Conservation (phyloP, 2,888 invertebrate species). For the Drosophila prostipennis region DNA sequence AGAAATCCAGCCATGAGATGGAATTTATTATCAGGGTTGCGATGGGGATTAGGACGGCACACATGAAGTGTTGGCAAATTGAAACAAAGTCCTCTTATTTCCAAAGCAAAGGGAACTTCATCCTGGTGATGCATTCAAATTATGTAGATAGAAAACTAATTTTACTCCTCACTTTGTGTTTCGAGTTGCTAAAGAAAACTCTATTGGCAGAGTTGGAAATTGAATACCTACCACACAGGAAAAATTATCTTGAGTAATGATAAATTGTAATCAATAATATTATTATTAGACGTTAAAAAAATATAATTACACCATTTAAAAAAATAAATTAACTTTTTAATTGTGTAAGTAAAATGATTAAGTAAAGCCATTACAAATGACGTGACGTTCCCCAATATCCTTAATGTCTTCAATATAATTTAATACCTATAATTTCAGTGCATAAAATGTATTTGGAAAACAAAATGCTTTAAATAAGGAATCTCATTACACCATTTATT, state of each 20-base stretch:
- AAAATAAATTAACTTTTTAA: too few relatives aligned
- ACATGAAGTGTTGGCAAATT: conserved; percentile 39
- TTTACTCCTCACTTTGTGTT: background rate
- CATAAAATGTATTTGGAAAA: background rate
- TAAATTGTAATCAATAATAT: background rate
- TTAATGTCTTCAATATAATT: too few relatives aligned
- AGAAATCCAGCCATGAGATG: conserved; percentile 24
- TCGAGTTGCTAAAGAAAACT: background rate
- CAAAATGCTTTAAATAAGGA: background rate
- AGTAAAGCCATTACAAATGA: too few relatives aligned
- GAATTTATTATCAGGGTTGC: conserved; percentile 33
- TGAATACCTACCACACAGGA: background rate
- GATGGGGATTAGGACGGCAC: conserved; percentile 17
- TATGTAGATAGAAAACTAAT: conserved; percentile 20
- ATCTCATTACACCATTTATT: background rate
- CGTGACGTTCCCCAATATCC: too few relatives aligned
- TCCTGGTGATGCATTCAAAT: conserved; percentile 17
- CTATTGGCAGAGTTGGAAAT: background rate
- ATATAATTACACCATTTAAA: too few relatives aligned
- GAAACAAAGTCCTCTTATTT: conserved; percentile 28
- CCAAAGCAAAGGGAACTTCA: conserved; percentile 1
- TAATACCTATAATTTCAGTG: background rate
- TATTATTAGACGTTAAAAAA: too few relatives aligned
- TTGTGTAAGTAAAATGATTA: too few relatives aligned
- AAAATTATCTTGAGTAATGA: background rate